A percentile compares a stretch with the other conserved stretches of the same genome.
Conservation (phyloP, 2,797 vertebrate species). For the Rhinogobio ventralis region DNA sequence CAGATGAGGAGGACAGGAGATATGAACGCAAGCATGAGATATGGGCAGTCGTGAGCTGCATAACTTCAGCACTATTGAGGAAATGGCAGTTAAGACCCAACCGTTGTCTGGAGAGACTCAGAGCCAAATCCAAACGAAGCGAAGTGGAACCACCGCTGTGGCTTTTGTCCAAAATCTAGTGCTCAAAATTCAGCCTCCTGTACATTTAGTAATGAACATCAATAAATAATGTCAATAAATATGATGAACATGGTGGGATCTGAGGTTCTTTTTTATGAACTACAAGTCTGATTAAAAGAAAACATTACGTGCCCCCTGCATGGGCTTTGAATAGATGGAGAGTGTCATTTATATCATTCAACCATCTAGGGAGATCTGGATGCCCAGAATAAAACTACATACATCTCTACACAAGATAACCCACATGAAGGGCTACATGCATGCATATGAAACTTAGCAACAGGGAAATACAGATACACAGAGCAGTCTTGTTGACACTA, state of each 20-base stretch:
- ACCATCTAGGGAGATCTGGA: slow-evolving; percentile 14
- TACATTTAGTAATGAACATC: slow-evolving; percentile 33
- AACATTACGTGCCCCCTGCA: neutral
- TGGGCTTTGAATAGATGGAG: neutral
- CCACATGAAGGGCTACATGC: neutral
- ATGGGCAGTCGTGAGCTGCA: slow-evolving; percentile 54
- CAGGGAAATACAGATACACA: neutral
- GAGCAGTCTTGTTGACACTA: neutral
- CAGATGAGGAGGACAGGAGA: slow-evolving; percentile 58
- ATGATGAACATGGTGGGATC: slow-evolving; percentile 12
- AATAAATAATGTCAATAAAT: slow-evolving; percentile 42
- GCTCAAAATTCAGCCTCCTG: slow-evolving; percentile 24
- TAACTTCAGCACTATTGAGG: slow-evolving; percentile 58
- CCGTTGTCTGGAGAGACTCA: slow-evolving; percentile 42
- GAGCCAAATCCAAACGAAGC: slow-evolving; percentile 31
- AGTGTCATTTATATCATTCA: neutral
- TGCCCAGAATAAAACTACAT: slow-evolving; percentile 10
- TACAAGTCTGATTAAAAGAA: neutral
- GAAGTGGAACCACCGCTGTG: slow-evolving; percentile 1
- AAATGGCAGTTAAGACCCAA: slow-evolving; percentile 57
- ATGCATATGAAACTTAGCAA: neutral
- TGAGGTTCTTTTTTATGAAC: neutral
- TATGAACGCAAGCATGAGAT: slow-evolving; percentile 36
- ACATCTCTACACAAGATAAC: slow-evolving; percentile 7
- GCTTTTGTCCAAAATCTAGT: slow-evolving; percentile 28